Percentiles rank a stretch among this genome's conserved stretches.
Conservation (phyloP, 2,113 vertebrate species). For the Bujurquina vittata region DNA sequence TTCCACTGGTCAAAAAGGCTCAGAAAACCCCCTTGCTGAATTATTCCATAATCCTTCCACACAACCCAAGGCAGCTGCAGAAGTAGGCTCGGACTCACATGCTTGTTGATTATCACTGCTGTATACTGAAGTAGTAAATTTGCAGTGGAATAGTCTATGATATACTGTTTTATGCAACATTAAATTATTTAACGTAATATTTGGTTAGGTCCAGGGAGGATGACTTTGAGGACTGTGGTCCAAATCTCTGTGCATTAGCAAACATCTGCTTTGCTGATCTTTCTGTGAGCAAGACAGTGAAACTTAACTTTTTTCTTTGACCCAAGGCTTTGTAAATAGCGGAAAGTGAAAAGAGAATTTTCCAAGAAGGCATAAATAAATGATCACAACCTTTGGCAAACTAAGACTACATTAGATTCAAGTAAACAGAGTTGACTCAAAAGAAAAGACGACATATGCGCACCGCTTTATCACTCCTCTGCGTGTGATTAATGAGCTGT, state of each 20-base stretch:
- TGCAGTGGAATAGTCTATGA: background rate
- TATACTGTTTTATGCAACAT: background rate
- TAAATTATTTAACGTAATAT: background rate
- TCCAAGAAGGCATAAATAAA: constrained; percentile 56
- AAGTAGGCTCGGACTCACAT: background rate
- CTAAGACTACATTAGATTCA: constrained; percentile 12
- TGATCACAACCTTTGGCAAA: constrained; percentile 38
- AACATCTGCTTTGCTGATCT: constrained; percentile 5
- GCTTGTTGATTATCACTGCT: background rate
- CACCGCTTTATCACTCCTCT: constrained; percentile 13
- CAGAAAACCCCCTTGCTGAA: background rate
- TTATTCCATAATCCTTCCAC: background rate
- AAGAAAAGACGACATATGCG: constrained; percentile 36
- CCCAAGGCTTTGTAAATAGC: constrained; percentile 38
- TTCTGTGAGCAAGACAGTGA: constrained; percentile 5
- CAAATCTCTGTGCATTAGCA: background rate
- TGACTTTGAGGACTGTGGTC: background rate
- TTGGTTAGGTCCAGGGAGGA: background rate
- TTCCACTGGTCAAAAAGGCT: too few species aligned
- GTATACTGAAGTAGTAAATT: background rate
- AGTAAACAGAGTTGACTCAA: constrained; percentile 40
- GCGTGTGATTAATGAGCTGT: constrained; percentile 49
- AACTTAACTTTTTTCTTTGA: constrained; percentile 13
- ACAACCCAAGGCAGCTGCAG: background rate
- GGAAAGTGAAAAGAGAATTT: constrained; percentile 51